Percentiles rank a stretch among this genome's conserved stretches.
These are phyloP conservation scores for Neria commutata DNA, from an alignment of 2,888 invertebrate species.

Conservation along the genomic window DNA sequence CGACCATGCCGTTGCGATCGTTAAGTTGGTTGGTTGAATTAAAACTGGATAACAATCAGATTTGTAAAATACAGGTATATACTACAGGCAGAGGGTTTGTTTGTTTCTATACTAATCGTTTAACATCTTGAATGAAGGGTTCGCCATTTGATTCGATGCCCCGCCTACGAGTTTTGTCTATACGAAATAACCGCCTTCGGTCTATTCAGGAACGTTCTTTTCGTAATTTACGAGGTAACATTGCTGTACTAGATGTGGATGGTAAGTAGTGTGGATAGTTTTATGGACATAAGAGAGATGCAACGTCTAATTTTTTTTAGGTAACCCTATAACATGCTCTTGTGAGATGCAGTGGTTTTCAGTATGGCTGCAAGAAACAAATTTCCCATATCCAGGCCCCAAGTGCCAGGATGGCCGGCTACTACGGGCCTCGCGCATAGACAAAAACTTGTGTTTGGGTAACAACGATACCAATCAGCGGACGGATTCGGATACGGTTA, in stretches of 20 bases:
- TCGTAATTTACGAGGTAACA: conserved; percentile 77
- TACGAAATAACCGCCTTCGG: conserved; percentile 77
- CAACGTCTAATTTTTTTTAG: conserved; percentile 60
- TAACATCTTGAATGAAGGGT: conserved; percentile 61
- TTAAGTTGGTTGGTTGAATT: conserved; percentile 88
- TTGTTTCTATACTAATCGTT: neutral
- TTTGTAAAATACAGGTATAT: conserved; percentile 73
- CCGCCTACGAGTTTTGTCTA: conserved; percentile 77
- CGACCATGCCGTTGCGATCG: conserved; percentile 71
- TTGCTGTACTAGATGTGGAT: conserved; percentile 82
- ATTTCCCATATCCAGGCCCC: conserved; percentile 71
- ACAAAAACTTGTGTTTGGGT: conserved; percentile 70
- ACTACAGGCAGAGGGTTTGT: neutral
- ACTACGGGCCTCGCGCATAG: conserved; percentile 75
- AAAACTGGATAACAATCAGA: conserved; percentile 82
- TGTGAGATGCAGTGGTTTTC: conserved; percentile 84
- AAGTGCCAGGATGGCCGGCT: conserved; percentile 79
- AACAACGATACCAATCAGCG: conserved; percentile 37
- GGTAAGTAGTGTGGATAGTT: conserved; percentile 63
- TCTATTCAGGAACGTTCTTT: conserved; percentile 77
- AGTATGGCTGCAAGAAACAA: conserved; percentile 79
- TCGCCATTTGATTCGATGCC: conserved; percentile 85
- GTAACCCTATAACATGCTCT: conserved; percentile 82
- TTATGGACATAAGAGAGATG: neutral
- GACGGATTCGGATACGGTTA: conserved; percentile 8